phyloP scores from a whole-genome alignment of 2,113 vertebrate species.

The Miniopterus natalensis region DNA sequence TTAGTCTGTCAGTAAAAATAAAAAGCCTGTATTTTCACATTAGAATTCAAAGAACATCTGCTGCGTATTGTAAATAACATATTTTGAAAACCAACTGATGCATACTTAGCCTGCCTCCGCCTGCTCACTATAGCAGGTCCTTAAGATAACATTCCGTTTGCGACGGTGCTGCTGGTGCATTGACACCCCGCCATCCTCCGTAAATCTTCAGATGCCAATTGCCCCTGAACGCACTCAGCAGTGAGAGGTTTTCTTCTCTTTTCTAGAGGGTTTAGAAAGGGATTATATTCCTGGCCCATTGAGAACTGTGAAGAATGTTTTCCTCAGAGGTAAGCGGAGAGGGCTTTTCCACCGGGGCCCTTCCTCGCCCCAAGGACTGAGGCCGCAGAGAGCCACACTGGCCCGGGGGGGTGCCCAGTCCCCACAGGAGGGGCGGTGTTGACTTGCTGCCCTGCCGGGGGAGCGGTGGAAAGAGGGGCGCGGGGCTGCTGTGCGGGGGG shows the following conservation, averaged over 20 bases:
- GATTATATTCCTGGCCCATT: not conserved
- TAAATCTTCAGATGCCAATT: not conserved
- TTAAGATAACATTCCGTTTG: constrained; percentile 67
- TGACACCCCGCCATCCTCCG: not conserved
- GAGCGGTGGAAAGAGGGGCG: rapidly evolving
- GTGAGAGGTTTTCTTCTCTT: not conserved
- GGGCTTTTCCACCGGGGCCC: not conserved
- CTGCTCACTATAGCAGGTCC: constrained; percentile 79
- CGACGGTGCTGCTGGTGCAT: constrained; percentile 12
- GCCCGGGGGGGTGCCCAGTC: not conserved
- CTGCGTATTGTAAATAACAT: constrained; percentile 92
- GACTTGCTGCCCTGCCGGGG: not conserved
- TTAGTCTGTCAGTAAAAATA: constrained; percentile 89
- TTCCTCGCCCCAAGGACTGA: not conserved
- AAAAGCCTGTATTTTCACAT: constrained; percentile 90
- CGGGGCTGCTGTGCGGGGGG: not conserved
- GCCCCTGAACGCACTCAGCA: not conserved
- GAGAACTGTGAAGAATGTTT: not conserved
- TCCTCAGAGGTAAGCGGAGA: not conserved
- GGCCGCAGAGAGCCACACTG: not conserved
- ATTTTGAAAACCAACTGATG: constrained; percentile 89
- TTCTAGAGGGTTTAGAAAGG: not conserved
- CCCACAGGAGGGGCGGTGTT: rapidly evolving
- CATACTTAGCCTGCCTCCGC: constrained; percentile 85
- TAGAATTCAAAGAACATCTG: constrained; percentile 90